Evolutionary conservation across 2,797 vertebrate genomes (phyloP).

Genomic region (Vireo griseus): DNA sequence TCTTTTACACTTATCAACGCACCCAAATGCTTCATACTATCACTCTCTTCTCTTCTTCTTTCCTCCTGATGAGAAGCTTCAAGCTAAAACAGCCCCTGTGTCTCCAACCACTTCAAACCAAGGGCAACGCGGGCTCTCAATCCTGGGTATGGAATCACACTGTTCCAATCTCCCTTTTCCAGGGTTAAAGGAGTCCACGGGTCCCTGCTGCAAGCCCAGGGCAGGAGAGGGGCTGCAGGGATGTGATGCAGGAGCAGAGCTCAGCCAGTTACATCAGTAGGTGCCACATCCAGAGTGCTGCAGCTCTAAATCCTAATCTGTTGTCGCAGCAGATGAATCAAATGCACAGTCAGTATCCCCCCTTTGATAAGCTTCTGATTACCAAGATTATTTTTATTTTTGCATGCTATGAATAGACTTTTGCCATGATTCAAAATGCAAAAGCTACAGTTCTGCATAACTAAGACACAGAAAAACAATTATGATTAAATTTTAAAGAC

Average conservation of each 20-base stretch:
- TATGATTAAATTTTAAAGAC: background rate
- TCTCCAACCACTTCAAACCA: background rate
- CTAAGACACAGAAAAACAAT: background rate
- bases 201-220: background rate
- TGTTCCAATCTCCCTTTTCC: background rate
- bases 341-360: background rate
- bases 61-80: background rate
- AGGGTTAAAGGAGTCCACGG: background rate
- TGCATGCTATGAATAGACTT: background rate
- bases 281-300: background rate
- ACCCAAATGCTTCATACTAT: background rate
- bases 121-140: rapidly evolving
- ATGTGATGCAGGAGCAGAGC: background rate
- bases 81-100: background rate
- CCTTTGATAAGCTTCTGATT: background rate
- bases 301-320: background rate
- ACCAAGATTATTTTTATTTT: background rate
- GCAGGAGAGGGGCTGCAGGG: background rate
- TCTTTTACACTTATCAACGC: background rate
- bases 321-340: background rate
- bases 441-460: background rate
- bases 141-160: rapidly evolving
- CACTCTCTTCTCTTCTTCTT: background rate
- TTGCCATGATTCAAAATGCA: background rate
- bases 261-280: background rate